Percentiles rank a stretch among this genome's conserved stretches.
These are phyloP conservation scores for Caradrina kadenii DNA, from an alignment of 2,888 invertebrate genomes.

Conservation along the genomic window DNA sequence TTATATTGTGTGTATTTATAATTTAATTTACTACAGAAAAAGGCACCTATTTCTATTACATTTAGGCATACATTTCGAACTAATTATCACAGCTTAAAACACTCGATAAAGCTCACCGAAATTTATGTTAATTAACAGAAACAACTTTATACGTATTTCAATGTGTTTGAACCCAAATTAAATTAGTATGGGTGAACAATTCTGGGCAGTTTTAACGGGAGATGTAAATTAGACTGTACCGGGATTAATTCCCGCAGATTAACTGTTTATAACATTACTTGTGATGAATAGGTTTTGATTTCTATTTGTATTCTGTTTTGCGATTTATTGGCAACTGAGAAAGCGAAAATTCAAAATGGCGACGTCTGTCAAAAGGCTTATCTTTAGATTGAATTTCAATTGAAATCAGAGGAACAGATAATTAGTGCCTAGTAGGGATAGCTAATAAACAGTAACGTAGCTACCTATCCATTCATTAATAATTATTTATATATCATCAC, in stretches of 20 bases:
- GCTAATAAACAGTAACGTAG: too few species aligned
- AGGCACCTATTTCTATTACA: background rate
- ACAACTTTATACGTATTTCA: slow-evolving; percentile 13
- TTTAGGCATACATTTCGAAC: background rate
- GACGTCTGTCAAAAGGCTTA: too few species aligned
- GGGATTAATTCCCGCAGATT: slow-evolving; percentile 26
- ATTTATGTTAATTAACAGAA: slow-evolving; percentile 19
- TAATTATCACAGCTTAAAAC: slow-evolving; percentile 5
- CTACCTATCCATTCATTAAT: too few species aligned
- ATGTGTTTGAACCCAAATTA: slow-evolving; percentile 44
- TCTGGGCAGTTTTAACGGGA: slow-evolving; percentile 21
- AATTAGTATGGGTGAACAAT: slow-evolving; percentile 42
- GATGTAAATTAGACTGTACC: slow-evolving; percentile 27
- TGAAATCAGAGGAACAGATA: too few species aligned
- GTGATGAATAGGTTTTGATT: slow-evolving; percentile 18
- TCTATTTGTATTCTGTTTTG: background rate
- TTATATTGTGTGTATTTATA: too few species aligned
- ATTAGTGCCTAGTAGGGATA: too few species aligned
- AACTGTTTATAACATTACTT: slow-evolving; percentile 19
- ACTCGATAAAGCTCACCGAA: slow-evolving; percentile 3
- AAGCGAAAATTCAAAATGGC: too few species aligned
- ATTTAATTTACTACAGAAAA: background rate
- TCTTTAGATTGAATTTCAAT: too few species aligned
- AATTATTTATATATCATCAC: too few species aligned
- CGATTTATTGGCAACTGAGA: background rate